Conservation (phyloP, 2,888 invertebrate genomes). For the Chrysomela aeneicollis region DNA sequence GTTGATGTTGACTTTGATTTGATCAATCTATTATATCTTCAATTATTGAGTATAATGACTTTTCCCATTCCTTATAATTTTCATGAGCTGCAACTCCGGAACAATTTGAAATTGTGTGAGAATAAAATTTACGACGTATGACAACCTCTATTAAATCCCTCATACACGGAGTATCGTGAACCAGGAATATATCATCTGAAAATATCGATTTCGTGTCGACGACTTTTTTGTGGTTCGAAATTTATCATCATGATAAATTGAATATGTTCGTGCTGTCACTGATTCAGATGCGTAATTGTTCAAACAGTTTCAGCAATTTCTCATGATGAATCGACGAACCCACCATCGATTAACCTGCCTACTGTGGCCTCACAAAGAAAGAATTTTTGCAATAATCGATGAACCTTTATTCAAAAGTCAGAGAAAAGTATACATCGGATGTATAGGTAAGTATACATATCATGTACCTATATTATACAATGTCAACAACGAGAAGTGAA, state of each 20-base stretch:
- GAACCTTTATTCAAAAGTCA: too few relatives aligned
- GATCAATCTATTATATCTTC: too few relatives aligned
- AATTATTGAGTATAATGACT: too few relatives aligned
- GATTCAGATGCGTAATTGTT: slow-evolving; percentile 29
- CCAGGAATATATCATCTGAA: slow-evolving; percentile 24
- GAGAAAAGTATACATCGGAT: too few relatives aligned
- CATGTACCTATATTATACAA: too few relatives aligned
- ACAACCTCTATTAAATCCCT: background rate
- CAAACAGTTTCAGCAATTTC: slow-evolving; percentile 26
- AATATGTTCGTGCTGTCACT: slow-evolving; percentile 15
- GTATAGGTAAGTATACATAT: too few relatives aligned
- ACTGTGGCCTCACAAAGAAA: background rate
- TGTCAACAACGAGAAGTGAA: too few relatives aligned
- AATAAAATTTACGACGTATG: background rate
- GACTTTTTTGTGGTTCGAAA: slow-evolving; percentile 24
- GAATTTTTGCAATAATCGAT: too few relatives aligned
- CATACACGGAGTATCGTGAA: background rate
- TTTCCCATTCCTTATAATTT: too few relatives aligned
- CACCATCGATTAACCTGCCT: slow-evolving; percentile 4
- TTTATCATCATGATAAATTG: slow-evolving; percentile 31
- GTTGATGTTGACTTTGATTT: too few relatives aligned
- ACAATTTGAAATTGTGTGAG: too few relatives aligned
- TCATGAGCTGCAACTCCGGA: too few relatives aligned
- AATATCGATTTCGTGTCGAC: slow-evolving; percentile 28
- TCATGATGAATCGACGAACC: slow-evolving; percentile 4